Evolutionary conservation across 2,113 vertebrate species (phyloP).

Genomic region (Ammodytes dubius): DNA sequence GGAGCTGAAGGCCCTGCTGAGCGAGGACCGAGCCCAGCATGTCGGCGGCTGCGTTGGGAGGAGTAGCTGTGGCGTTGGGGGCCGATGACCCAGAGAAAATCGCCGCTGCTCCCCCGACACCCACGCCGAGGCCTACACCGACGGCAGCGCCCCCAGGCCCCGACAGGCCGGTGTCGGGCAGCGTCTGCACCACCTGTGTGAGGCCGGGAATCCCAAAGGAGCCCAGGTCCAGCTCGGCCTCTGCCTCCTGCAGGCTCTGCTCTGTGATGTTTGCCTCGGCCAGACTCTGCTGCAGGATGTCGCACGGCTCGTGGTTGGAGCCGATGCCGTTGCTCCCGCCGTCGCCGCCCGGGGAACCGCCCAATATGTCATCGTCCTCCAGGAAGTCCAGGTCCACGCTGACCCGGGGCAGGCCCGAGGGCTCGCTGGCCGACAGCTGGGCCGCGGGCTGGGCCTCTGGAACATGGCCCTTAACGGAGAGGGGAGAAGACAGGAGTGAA

Average conservation of each 20-base stretch:
- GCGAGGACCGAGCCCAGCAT: constrained; percentile 92
- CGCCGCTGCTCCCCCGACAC: constrained; percentile 85
- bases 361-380: constrained; percentile 95
- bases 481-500: constrained; percentile 35
- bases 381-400: constrained; percentile 97
- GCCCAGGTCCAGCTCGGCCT: constrained; percentile 94
- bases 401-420: constrained; percentile 84
- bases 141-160: constrained; percentile 75
- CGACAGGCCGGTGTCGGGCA: constrained; percentile 86
- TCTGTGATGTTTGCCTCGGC: constrained; percentile 98
- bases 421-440: constrained; percentile 87
- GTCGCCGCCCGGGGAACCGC: constrained; percentile 85
- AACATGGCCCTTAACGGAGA: constrained; percentile 87
- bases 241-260: constrained; percentile 93
- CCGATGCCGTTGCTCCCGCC: constrained; percentile 84
- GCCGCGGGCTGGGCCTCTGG: constrained; percentile 89
- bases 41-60: constrained; percentile 83
- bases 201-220: constrained; percentile 93
- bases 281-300: constrained; percentile 98
- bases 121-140: constrained; percentile 81
- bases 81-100: constrained; percentile 86
- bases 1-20: constrained; percentile 92
- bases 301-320: constrained; percentile 90
- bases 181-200: constrained; percentile 90
- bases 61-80: constrained; percentile 69